A percentile compares a stretch with the other conserved stretches of the same genome.
phyloP scores from a whole-genome alignment of 2,888 invertebrate species.

The Sussaba pulchella region DNA sequence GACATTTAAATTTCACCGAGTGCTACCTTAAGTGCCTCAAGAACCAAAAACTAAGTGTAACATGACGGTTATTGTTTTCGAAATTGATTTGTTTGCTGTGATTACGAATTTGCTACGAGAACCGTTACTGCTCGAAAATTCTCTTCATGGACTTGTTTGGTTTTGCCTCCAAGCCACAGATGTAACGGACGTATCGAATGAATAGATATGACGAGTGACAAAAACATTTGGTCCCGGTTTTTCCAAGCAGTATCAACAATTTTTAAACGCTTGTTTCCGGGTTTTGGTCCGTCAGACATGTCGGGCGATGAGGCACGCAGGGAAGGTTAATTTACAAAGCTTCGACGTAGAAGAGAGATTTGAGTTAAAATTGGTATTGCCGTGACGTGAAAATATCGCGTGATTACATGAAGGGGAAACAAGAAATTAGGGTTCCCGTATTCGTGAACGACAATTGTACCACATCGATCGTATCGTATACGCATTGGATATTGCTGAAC shows the following conservation, averaged over 20 bases:
- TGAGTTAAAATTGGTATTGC: conserved; percentile 53
- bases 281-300: conserved; percentile 66
- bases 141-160: no score
- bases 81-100: no score
- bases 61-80: no score
- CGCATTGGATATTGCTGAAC: conserved; percentile 44
- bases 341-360: conserved; percentile 67
- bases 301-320: conserved; percentile 60
- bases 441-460: conserved; percentile 64
- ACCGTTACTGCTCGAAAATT: no score
- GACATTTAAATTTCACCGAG: no score
- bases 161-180: no score
- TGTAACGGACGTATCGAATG: conserved; percentile 1
- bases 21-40: no score
- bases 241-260: conserved; percentile 29
- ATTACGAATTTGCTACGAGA: no score
- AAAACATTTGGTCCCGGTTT: conserved; percentile 8
- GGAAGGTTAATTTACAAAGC: conserved; percentile 54
- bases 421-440: conserved; percentile 63
- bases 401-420: background rate
- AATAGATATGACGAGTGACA: conserved; percentile 16
- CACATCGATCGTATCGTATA: conserved; percentile 63
- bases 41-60: no score
- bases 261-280: conserved; percentile 58
- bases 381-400: conserved; percentile 26